Percentiles rank a stretch among this genome's conserved stretches.
Conservation (phyloP, 2,888 invertebrate species). For the Drosophila kuntzei region DNA sequence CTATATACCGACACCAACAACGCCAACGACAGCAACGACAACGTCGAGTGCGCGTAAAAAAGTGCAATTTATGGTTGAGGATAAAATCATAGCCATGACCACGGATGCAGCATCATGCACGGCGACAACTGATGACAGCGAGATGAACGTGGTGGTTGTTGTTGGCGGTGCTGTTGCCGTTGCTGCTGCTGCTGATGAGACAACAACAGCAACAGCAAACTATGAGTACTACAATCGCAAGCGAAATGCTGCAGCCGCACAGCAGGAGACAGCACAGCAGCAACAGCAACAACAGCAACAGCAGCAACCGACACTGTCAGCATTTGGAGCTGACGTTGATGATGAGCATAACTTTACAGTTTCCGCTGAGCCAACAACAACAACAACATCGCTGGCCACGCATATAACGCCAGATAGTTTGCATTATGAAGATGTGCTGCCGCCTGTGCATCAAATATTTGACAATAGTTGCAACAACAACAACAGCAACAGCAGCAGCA, state of each 20-base stretch:
- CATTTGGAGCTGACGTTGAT: constrained; percentile 68
- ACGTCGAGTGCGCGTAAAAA: constrained; percentile 87
- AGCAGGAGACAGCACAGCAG: constrained; percentile 50
- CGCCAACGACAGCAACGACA: constrained; percentile 51
- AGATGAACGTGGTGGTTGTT: constrained; percentile 36
- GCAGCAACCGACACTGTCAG: constrained; percentile 64
- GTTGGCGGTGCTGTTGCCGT: constrained; percentile 28
- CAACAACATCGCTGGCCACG: constrained; percentile 31
- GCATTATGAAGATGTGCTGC: constrained; percentile 80
- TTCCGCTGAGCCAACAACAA: constrained; percentile 64
- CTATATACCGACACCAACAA: constrained; percentile 83
- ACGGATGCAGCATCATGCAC: constrained; percentile 40
- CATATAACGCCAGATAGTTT: constrained; percentile 71
- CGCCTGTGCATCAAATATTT: constrained; percentile 72
- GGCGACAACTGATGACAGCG: constrained; percentile 69
- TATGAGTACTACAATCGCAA: constrained; percentile 83
- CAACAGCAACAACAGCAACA: constrained; percentile 42
- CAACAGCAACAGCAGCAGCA: constrained; percentile 29
- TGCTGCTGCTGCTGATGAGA: constrained; percentile 50
- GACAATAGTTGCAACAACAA: constrained; percentile 56
- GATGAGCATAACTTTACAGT: constrained; percentile 78
- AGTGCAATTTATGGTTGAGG: constrained; percentile 90
- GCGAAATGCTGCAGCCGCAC: constrained; percentile 64
- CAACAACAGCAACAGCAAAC: constrained; percentile 58
- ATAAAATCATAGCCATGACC: constrained; percentile 84